These are phyloP conservation scores for Strigamia crassipes DNA, from an alignment of 2,888 invertebrate species.

Conservation along the genomic window DNA sequence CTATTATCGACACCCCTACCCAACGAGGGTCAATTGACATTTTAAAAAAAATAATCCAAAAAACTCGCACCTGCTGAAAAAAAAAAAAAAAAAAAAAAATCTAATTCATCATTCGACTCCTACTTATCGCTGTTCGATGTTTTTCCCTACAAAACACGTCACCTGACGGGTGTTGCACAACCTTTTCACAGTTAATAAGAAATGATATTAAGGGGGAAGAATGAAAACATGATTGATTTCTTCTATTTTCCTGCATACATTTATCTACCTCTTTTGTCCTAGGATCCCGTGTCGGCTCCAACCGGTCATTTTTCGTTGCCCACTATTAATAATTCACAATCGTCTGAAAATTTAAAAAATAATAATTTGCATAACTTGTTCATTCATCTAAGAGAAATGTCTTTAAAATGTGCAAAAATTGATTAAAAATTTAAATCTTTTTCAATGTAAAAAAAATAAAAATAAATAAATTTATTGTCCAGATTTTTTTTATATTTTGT, in stretches of 20 bases:
- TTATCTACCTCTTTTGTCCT: not conserved
- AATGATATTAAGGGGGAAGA: not conserved
- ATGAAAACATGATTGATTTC: not conserved
- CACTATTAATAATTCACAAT: not conserved
- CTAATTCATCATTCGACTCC: not conserved
- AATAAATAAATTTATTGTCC: too few relatives aligned
- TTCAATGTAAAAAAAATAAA: too few relatives aligned
- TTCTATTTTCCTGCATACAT: not conserved
- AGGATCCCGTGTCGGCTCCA: not conserved
- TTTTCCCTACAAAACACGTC: not conserved
- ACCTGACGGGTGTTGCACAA: not conserved
- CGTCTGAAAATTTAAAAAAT: conserved; percentile 1
- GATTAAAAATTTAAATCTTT: not conserved
- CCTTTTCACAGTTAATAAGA: not conserved
- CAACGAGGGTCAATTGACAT: not conserved
- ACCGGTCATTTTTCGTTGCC: not conserved
- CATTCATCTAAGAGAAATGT: not conserved
- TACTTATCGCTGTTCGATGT: not conserved
- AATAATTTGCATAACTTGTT: conserved; percentile 1
- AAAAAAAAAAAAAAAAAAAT: not conserved
- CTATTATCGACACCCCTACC: not conserved
- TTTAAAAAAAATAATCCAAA: not conserved
- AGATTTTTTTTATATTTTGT: too few relatives aligned
- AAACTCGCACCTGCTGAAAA: not conserved
- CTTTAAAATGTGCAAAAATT: not conserved